Base-by-base conservation (phyloP, 2,888 invertebrate genomes). In the Drosophila villosipedis region DNA sequence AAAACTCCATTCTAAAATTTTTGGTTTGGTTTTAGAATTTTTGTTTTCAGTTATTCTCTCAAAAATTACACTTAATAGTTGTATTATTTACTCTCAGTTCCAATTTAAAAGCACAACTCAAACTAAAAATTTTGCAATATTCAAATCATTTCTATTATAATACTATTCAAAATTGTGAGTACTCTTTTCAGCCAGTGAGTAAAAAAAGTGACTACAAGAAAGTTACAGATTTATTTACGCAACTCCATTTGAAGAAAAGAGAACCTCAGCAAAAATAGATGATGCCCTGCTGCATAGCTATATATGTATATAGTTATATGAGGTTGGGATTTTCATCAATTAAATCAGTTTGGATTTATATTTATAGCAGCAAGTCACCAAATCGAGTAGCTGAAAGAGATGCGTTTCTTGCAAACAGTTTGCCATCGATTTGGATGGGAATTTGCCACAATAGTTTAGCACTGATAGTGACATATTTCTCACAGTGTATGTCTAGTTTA, bases 401-500 rank as follows among this genome's bases (percentile, higher is more conserved):
- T 47, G 7, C 1, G 2, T 22, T 43, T 4, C n/a, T 41, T n/a
- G 39, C 39, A 39, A n/a, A n/a, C 9, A n/a, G 43, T 3, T 22
- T 50, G 28, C 28, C 28, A 19, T 50, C 28, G 50, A 22, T 47
- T 47, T 22, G 22, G 47, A 47, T 47, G 7, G 16, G 47, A 47
- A 25, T 22, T 1, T 47, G 22, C 22, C 22, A 16, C 16, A 47
- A 47, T 50, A 25, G 35, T 35, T 57, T 16, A 10, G 30, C 30
- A 35, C 12, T 19, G 14, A 0, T 19, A 14, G 10, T 25, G n/a
- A 52, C 35, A 35, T 16, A 57, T 73, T 83, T 84, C 31, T 53
- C 41, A 3, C 67, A 68, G 84, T 84, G 90, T 58, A 83, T 53
- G 54, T 39, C 71, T 74, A 70, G 89, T 80, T 90, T 84, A 84